A percentile compares a stretch with the other conserved stretches of the same genome.
Conservation (phyloP, 2,797 vertebrate genomes). For the Myotis planiceps region DNA sequence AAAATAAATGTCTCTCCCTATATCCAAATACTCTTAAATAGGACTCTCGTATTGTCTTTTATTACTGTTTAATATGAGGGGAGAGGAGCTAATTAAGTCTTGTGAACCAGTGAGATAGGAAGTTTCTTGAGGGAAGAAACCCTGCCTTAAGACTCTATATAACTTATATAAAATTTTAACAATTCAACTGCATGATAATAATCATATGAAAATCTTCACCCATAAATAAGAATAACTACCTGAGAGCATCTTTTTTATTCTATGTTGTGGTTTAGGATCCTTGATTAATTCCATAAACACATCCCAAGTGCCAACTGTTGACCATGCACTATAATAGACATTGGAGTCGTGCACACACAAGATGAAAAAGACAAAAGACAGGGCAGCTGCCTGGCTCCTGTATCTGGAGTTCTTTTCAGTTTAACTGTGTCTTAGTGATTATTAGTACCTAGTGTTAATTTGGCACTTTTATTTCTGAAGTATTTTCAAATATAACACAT, state of each 20-base stretch:
- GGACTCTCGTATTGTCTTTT: not conserved
- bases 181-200: not conserved
- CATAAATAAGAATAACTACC: not conserved
- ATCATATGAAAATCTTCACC: conserved; percentile 26
- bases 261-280: not conserved
- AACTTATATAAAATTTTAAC: not conserved
- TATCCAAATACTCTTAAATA: not conserved
- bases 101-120: not conserved
- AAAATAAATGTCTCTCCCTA: not conserved
- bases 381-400: not conserved
- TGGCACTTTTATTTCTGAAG: not conserved
- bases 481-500: not conserved
- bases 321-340: not conserved
- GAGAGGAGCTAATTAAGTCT: not conserved
- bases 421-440: not conserved
- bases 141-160: not conserved
- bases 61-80: not conserved
- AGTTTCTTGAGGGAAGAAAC: not conserved
- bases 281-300: not conserved
- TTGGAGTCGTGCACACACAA: not conserved
- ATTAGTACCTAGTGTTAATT: not conserved
- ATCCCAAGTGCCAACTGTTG: not conserved
- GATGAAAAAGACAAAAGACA: not conserved
- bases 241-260: not conserved
- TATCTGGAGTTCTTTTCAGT: not conserved